Evolutionary conservation across 2,888 invertebrate genomes (phyloP), one percentile per base, ranked within the genome.

Genomic region (Nineta flava): DNA sequence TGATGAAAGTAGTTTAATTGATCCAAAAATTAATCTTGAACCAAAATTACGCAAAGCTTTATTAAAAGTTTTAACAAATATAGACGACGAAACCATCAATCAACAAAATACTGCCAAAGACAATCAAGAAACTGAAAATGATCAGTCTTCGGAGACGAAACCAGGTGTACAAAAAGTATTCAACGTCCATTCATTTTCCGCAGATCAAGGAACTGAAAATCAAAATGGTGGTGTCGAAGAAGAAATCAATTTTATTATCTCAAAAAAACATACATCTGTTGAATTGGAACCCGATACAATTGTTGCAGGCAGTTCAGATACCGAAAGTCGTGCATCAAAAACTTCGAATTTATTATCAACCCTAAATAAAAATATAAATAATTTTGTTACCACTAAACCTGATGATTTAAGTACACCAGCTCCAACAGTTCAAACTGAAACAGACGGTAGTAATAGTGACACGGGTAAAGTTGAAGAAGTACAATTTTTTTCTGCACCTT

Each of bases 401-500:
- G 31, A 26, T 12, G 15, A 19, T 13, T 21, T 26, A 42, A 16
- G 3, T 12, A n/a, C 47, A 10, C 47, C 47, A 17, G 15, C 15
- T 5, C 47, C 47, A 47, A 34, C 47, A 3, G 16, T 35, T 9
- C 34, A 47, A 38, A 38, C 35, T 7, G 17, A 47, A 21, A 21
- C 26, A 15, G 48, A 40, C 16, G 40, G 41, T 3, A 71, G 72
- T 15, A 79, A 79, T 56, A 78, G 82, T 48, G 81, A 75, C 50
- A 77, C 79, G 62, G 75, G 64, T 5, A 65, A 79, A 55, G 80
- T 81, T 2, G 74, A 77, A 58, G 75, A 81, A 60, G 84, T 87
- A 1, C 86, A 87, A 63, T 86, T 88, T 47, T 84, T 81, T 59
- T 79, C 81, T 56, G 87, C 87, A 2, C 87, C 88, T 0, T 62